phyloP scores from a whole-genome alignment of 2,888 invertebrate genomes.

The Habrosyne pyritoides region DNA sequence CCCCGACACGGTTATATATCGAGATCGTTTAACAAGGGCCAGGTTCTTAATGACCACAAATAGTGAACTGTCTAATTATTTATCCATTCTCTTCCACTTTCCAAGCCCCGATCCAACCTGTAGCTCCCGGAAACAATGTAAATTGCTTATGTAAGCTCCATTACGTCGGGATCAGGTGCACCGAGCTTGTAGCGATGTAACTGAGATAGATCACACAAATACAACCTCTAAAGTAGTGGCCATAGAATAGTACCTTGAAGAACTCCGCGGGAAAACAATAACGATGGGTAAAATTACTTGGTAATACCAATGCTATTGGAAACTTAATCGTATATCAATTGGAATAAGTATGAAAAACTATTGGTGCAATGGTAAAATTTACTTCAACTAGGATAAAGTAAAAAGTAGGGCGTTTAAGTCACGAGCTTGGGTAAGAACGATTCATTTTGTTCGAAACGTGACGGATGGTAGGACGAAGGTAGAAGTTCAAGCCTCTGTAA shows the following conservation, averaged over 20 bases:
- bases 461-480: constrained; percentile 53
- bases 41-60: constrained; percentile 16
- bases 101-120: constrained; percentile 41
- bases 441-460: constrained; percentile 56
- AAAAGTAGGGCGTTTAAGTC: constrained; percentile 65
- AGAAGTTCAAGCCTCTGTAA: constrained; percentile 55
- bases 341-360: constrained; percentile 34
- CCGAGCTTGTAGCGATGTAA: constrained; percentile 26
- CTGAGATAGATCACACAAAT: constrained; percentile 22
- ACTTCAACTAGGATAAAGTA: constrained; percentile 42
- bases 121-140: constrained; percentile 48
- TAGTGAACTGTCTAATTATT: constrained; percentile 31
- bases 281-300: constrained; percentile 34
- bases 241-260: constrained; percentile 39
- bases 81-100: constrained; percentile 49
- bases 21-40: constrained; percentile 20
- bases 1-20: constrained; percentile 6
- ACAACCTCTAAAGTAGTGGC: constrained; percentile 32
- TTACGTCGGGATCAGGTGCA: constrained; percentile 58
- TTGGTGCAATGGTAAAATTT: constrained; percentile 24
- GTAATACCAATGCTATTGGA: constrained; percentile 23
- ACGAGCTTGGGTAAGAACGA: constrained; percentile 53
- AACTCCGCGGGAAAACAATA: constrained; percentile 33
- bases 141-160: constrained; percentile 57
- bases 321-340: constrained; percentile 34